Conservation (phyloP, 2,113 vertebrate species). For the Fulica atra region DNA sequence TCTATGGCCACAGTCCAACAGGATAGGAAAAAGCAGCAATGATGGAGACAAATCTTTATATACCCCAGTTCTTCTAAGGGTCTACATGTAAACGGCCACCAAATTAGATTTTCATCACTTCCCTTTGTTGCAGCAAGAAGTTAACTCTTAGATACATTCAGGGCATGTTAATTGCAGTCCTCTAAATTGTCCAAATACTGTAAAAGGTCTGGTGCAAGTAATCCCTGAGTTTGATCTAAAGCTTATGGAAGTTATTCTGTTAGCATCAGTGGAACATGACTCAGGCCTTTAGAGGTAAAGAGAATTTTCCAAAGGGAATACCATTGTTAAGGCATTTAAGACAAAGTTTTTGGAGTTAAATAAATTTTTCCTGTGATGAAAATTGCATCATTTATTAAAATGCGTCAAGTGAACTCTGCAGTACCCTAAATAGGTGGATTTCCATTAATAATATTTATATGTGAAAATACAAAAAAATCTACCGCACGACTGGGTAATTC, state of each 20-base stretch:
- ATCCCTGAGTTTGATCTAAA: not conserved
- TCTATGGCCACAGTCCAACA: not conserved
- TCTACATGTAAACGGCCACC: accelerated
- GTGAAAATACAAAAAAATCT: not conserved
- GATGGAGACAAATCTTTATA: not conserved
- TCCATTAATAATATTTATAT: not conserved
- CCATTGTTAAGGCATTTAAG: not conserved
- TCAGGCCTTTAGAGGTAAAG: not conserved
- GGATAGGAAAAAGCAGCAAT: not conserved
- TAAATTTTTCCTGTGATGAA: not conserved
- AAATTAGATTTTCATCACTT: not conserved
- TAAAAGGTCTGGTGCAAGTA: not conserved
- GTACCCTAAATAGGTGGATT: not conserved
- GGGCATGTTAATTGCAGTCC: not conserved
- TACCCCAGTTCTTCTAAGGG: not conserved
- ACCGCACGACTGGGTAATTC: not conserved
- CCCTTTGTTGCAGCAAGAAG: not conserved
- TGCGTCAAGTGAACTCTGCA: not conserved
- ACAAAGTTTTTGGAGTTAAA: not conserved
- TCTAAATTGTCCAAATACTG: not conserved
- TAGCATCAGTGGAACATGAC: not conserved
- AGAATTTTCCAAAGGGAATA: not conserved
- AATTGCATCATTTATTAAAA: not conserved
- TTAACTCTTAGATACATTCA: not conserved
- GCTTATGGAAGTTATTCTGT: not conserved